Evolutionary conservation across 1,140 invertebrate genomes (phyloP), one percentile per base, ranked within the genome.

Genomic region (Calephelis nemesis): DNA sequence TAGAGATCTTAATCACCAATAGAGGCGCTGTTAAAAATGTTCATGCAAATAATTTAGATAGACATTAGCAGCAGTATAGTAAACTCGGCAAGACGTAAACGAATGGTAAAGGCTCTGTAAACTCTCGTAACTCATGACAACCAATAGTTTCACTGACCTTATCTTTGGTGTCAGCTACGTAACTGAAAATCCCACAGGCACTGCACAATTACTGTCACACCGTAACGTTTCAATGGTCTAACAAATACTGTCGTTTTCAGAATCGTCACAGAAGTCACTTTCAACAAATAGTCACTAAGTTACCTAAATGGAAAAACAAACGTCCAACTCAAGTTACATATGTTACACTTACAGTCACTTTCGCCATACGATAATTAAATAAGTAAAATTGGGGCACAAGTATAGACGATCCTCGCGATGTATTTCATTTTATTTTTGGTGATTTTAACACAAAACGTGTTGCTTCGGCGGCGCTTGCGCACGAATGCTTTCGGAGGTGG

Each of bases 401-500:
- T 60, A 60, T 60, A 11, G 58, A 42, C 58, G 45, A 64, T 19
- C 15, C 45, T 19, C 75, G 78, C 76, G 74, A 74, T 72, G 74
- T 77, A 80, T 80, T 76, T 74, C 84, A 85, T 87, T 79, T 81
- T 84, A 63, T 58, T 45, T 60, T 58, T 62, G 47, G 30, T 63
- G 48, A 5, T 47, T 60, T 60, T 60, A 7, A 60, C 58, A 13
- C 58, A 73, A 66, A 68, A 79, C 87, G 85, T 89, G 83, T 78
- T 66, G 47, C 78, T 82, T 47, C 69, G 63, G 68, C 85, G 81
- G 84, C 87, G 88, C 84, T 77, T 82, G 88, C 88, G 87, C 87
- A 91, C 85, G 83, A 91, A 91, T 91, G 85, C 80, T 67, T 69
- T 68, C 78, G 79, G 79, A 88, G 87, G 88, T 81, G 88, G 85